These are phyloP conservation scores for Ricordea florida DNA, from an alignment of 92 coral and sea anemone genomes.

Conservation along the genomic window DNA sequence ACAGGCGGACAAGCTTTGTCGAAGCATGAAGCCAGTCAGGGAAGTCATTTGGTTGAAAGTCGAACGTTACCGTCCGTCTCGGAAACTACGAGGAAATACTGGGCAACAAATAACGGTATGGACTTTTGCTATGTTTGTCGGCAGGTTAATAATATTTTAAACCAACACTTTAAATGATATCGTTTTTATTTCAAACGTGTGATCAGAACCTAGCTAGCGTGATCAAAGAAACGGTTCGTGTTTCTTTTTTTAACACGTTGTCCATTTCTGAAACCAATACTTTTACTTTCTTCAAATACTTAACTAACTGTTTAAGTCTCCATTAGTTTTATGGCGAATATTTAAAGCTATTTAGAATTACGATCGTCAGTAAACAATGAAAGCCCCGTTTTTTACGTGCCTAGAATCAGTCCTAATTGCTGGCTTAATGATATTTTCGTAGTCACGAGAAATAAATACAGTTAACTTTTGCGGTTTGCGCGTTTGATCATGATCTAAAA, in stretches of 20 bases:
- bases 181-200: too few species aligned
- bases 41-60: neutral
- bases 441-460: neutral
- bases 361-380: neutral
- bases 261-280: neutral
- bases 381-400: neutral
- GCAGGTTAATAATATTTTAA: neutral
- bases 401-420: neutral
- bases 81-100: neutral
- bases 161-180: neutral
- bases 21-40: neutral
- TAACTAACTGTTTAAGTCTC: neutral
- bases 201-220: neutral
- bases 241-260: neutral
- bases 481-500: too few species aligned
- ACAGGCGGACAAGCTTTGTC: neutral
- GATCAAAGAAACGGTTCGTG: neutral
- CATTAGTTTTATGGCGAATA: neutral
- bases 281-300: neutral
- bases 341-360: neutral
- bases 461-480: too few species aligned
- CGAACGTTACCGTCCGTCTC: neutral
- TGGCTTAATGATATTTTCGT: neutral
- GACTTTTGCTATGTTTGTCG: too few species aligned
- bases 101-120: neutral